Evolutionary conservation across 2,888 invertebrate genomes (phyloP), one percentile per base, ranked within the genome.

Genomic region (Alviniconcha strummeri): DNA sequence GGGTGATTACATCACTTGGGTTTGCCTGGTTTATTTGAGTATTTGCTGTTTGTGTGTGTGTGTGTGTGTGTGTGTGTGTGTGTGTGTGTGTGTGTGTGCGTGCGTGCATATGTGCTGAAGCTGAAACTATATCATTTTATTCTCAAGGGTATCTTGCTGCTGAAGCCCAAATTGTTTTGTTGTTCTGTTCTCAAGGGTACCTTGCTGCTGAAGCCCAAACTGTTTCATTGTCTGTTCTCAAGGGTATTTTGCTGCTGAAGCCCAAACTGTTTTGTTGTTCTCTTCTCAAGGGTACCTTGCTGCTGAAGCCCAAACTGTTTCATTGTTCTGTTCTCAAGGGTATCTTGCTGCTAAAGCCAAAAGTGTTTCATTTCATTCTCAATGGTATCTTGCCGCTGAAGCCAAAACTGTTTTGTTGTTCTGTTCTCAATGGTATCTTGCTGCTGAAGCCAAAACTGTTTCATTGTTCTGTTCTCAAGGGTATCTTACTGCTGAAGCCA

Each of bases 191-290:
- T n/a, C n/a, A n/a, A n/a, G n/a, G n/a, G n/a, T n/a, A n/a, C n/a
- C n/a, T n/a, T n/a, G n/a, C n/a, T n/a, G n/a, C n/a, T n/a, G n/a
- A n/a, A n/a, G n/a, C n/a, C n/a, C n/a, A n/a, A n/a, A n/a, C n/a
- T n/a, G n/a, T n/a, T n/a, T n/a, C n/a, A n/a, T n/a, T 36, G n/a
- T n/a, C n/a, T n/a, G n/a, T 11, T 60, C 36, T 5, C 86, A 93
- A n/a, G 93, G 93, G 93, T 60, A 88, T 93, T 17, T 86, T 93
- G 72, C 89, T 93, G 71, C 86, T 93, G 82, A 90, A 91, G 83
- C 86, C 91, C 0, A 83, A 87, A 8, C 89, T 88, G 54, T 72
- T n/a, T n/a, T n/a, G n/a, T n/a, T n/a, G n/a, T n/a, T n/a, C n/a
- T n/a, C n/a, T n/a, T n/a, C n/a, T n/a, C n/a, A n/a, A n/a, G n/a